Evolutionary conservation across 1,140 invertebrate species (phyloP).

Genomic region (Drosophila ohnishii): DNA sequence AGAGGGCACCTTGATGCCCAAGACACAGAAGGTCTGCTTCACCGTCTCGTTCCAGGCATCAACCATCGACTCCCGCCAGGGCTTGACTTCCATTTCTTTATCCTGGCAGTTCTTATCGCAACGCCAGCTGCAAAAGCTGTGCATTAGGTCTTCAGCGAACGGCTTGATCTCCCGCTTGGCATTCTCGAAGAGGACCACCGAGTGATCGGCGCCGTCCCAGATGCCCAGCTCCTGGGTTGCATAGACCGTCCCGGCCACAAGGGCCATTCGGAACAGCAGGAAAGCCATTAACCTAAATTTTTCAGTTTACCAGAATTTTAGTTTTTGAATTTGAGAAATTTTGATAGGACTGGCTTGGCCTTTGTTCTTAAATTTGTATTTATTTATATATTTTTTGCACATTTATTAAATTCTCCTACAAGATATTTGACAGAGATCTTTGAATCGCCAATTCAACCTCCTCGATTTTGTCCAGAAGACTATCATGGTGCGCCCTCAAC

Average conservation of each 20-base stretch:
- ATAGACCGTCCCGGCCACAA: conserved; percentile 30
- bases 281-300: conserved; percentile 24
- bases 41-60: conserved; percentile 48
- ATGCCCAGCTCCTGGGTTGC: conserved; percentile 27
- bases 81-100: not conserved
- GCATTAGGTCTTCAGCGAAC: conserved; percentile 5
- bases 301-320: not conserved
- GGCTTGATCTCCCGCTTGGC: conserved; percentile 26
- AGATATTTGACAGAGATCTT: not conserved
- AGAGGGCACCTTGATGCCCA: conserved; percentile 5
- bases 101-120: conserved; percentile 1
- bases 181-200: not conserved
- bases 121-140: conserved; percentile 17
- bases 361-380: not conserved
- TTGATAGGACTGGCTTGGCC: not conserved
- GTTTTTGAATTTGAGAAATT: conserved; percentile 6
- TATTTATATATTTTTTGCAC: not conserved
- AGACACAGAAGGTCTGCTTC: conserved; percentile 16
- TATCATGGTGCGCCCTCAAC: not conserved
- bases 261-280: conserved; percentile 20
- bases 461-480: not conserved
- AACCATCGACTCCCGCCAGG: conserved; percentile 32
- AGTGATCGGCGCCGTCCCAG: conserved; percentile 18
- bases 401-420: not conserved
- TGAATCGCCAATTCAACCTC: not conserved